A percentile compares a stretch with the other conserved stretches of the same genome.
Conservation (phyloP, 2,797 vertebrate species). For the Chaetophractus vellerosus region DNA sequence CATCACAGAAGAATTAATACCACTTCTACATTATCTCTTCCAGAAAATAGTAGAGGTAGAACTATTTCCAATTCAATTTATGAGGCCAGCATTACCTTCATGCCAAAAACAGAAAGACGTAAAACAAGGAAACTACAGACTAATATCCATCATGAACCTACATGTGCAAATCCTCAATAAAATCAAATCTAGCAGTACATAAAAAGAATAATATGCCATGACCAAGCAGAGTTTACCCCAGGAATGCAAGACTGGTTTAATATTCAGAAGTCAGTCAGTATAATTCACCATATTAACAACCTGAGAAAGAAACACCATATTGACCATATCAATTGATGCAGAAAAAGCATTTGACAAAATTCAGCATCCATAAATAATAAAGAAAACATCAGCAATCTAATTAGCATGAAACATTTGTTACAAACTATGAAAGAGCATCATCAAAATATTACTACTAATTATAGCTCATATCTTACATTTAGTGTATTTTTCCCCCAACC, state of each 20-base stretch:
- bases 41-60: not conserved
- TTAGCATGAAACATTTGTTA: too few relatives aligned
- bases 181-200: not conserved
- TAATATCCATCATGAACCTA: not conserved
- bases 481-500: too few relatives aligned
- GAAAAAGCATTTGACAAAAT: constrained; percentile 27
- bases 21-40: not conserved
- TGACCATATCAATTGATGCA: not conserved
- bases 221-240: not conserved
- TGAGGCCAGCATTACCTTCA: not conserved
- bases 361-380: not conserved
- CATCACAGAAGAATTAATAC: not conserved
- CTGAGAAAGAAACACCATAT: not conserved
- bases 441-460: too few relatives aligned
- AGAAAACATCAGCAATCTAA: not conserved
- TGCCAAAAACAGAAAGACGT: not conserved
- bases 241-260: not conserved
- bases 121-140: not conserved
- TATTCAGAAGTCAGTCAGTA: not conserved
- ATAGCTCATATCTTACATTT: too few relatives aligned
- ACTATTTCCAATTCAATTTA: not conserved
- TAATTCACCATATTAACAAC: not conserved
- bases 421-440: too few relatives aligned
- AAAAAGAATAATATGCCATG: not conserved
- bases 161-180: not conserved